Percentiles rank a stretch among this genome's conserved stretches.
Evolutionary conservation across 2,888 invertebrate species (phyloP).

Genomic region (Lycocerus yunnanus): DNA sequence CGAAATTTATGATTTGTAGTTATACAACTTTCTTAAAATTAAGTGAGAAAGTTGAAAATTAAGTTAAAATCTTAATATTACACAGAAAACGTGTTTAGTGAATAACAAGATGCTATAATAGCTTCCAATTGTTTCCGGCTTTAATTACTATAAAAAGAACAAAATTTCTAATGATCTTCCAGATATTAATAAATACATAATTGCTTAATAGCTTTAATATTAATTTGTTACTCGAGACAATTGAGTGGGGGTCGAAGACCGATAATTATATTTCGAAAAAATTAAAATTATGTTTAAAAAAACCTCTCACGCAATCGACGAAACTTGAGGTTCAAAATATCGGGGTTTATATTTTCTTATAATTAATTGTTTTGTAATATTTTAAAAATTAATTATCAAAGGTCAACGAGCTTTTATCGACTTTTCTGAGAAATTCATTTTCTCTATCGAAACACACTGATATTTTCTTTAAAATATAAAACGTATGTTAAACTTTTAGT

Average conservation of each 20-base stretch:
- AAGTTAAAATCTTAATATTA: background rate
- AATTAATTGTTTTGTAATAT: too few relatives aligned
- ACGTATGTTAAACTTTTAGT: constrained; percentile 59
- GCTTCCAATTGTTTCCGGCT: background rate
- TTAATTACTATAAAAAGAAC: background rate
- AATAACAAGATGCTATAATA: background rate
- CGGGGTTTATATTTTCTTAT: background rate
- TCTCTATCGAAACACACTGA: background rate
- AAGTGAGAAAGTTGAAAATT: background rate
- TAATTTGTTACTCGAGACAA: background rate
- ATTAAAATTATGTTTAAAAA: background rate
- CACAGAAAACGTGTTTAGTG: background rate
- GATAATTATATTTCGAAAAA: background rate
- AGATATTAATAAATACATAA: background rate
- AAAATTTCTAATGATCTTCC: background rate
- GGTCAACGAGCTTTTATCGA: background rate
- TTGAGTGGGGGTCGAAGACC: background rate
- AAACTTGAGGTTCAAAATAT: too few relatives aligned
- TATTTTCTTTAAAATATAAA: background rate
- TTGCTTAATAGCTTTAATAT: background rate
- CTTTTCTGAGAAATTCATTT: background rate
- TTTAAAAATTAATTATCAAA: background rate
- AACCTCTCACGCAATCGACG: background rate
- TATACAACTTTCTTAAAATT: background rate
- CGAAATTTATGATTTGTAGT: background rate